phyloP scores from a whole-genome alignment of 2,888 invertebrate species.

The Malachius bipustulatus region DNA sequence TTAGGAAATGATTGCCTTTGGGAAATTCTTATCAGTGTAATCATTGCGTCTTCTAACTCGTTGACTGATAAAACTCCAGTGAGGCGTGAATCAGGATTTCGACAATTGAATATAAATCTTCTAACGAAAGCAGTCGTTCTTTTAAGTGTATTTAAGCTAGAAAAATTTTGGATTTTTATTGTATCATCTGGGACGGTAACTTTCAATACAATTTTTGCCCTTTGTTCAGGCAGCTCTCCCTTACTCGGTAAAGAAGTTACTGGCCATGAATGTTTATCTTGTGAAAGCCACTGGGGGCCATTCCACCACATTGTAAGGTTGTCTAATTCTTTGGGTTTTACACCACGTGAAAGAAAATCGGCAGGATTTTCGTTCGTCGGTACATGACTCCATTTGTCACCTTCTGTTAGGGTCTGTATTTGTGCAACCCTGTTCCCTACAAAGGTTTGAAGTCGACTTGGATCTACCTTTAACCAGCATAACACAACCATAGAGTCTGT shows the following conservation, averaged over 20 bases:
- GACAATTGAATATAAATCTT: constrained; percentile 4
- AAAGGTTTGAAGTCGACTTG: constrained; percentile 17
- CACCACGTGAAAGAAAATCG: constrained; percentile 17
- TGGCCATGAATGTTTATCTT: too few species aligned
- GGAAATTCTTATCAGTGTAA: not conserved
- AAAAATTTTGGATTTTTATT: not conserved
- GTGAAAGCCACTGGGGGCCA: constrained; percentile 17
- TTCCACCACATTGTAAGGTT: constrained; percentile 14
- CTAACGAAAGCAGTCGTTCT: not conserved
- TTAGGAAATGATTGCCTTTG: constrained; percentile 6
- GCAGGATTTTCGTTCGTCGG: constrained; percentile 16
- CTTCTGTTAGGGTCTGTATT: constrained; percentile 15
- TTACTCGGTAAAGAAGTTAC: too few species aligned
- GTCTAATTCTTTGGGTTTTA: constrained; percentile 11
- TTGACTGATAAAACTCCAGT: not conserved
- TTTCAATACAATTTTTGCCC: too few species aligned
- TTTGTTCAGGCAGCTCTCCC: too few species aligned
- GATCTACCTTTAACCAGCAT: constrained; percentile 15
- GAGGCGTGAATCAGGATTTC: not conserved
- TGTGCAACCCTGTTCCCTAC: constrained; percentile 17
- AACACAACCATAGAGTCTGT: constrained; percentile 18
- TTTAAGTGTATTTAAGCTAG: constrained; percentile 1
- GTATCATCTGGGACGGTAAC: too few species aligned
- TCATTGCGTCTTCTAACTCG: constrained; percentile 6
- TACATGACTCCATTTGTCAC: constrained; percentile 16